phyloP scores from a whole-genome alignment of 2,797 vertebrate species.

The Amniataba percoides region DNA sequence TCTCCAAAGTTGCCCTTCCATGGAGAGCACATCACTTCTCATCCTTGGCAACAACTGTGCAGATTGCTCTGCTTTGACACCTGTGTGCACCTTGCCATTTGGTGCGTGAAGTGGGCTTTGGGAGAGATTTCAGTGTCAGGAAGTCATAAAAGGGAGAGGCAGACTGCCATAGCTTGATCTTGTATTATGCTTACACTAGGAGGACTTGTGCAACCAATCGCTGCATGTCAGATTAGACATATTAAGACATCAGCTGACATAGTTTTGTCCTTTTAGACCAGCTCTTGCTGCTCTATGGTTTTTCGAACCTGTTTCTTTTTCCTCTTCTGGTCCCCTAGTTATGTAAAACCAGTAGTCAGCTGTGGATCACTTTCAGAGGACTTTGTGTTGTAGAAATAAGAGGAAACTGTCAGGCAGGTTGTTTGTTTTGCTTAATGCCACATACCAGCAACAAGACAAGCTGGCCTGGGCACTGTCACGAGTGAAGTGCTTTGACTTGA shows the following conservation, averaged over 20 bases:
- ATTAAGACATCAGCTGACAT: neutral
- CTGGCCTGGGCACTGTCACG: conserved; percentile 51
- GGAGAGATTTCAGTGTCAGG: neutral
- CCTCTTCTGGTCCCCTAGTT: neutral
- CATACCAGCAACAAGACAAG: conserved; percentile 68
- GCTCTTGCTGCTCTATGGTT: neutral
- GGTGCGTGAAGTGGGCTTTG: neutral
- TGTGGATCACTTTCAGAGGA: conserved; percentile 30
- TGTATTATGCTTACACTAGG: neutral
- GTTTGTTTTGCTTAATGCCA: conserved; percentile 73
- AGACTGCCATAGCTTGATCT: neutral
- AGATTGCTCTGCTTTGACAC: neutral
- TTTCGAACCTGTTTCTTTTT: conserved; percentile 3
- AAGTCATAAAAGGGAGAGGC: conserved; percentile 1
- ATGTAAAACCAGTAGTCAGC: neutral
- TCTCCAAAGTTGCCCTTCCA: neutral
- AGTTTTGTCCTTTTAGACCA: neutral
- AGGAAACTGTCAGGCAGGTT: conserved; percentile 46
- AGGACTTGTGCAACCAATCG: neutral
- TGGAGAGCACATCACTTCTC: neutral
- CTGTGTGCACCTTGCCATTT: conserved; percentile 9
- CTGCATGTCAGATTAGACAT: neutral
- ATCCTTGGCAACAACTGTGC: neutral
- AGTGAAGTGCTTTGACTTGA: neutral
- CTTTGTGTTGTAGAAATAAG: conserved; percentile 49